Evolutionary conservation across 2,113 vertebrate species (phyloP).

Genomic region (Ondatra zibethicus): DNA sequence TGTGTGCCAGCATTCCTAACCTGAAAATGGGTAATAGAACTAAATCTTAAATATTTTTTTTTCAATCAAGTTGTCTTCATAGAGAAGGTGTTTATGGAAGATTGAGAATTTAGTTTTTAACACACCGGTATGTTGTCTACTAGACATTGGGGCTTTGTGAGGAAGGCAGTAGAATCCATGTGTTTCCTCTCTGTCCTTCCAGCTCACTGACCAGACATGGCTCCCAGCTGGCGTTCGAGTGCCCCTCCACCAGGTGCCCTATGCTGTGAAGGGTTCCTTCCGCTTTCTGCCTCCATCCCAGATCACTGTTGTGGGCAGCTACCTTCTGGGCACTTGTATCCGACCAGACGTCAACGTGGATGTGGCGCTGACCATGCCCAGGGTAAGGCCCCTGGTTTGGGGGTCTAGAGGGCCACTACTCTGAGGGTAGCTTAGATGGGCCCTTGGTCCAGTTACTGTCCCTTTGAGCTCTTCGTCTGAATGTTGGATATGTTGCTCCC

Average conservation of each 20-base stretch:
- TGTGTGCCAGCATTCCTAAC: neutral
- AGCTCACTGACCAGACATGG: slow-evolving; percentile 94
- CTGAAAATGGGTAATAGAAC: neutral
- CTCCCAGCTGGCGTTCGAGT: slow-evolving; percentile 90
- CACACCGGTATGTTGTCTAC: neutral
- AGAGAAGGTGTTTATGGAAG: neutral
- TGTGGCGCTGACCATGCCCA: slow-evolving; percentile 93
- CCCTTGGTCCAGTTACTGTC: neutral
- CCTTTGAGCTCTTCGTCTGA: neutral
- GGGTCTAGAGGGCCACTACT: neutral
- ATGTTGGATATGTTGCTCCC: neutral
- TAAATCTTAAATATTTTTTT: slow-evolving; percentile 27
- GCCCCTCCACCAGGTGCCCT: slow-evolving; percentile 92
- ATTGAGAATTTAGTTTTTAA: neutral
- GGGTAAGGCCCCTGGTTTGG: slow-evolving; percentile 85
- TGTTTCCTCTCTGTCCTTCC: neutral
- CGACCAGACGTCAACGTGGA: slow-evolving; percentile 93
- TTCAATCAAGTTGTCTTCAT: neutral
- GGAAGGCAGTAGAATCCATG: neutral
- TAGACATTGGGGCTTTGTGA: neutral
- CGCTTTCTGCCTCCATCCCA: slow-evolving; percentile 90
- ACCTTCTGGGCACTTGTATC: slow-evolving; percentile 93
- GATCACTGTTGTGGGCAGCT: slow-evolving; percentile 95
- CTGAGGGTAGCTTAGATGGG: neutral
- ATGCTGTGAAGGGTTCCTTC: slow-evolving; percentile 93